Base-by-base conservation (phyloP, 2,888 invertebrate species). In the Panopea generosa region DNA sequence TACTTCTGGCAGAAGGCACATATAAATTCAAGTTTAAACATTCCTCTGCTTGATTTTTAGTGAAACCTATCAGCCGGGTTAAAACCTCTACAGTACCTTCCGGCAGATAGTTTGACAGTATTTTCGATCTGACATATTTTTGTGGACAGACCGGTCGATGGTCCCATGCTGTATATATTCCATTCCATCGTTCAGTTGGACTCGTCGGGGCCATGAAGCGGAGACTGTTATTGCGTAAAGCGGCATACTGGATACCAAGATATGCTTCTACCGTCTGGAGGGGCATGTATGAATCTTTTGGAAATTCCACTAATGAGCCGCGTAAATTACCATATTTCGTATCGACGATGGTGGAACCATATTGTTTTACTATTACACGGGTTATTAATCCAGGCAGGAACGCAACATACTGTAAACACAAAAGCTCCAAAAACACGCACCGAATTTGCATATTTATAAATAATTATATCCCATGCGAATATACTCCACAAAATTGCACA, bases 171-270 rank as follows among this genome's bases (percentile, higher is more conserved):
- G 89, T 84, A 93, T 96, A 96, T 50, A 97, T 96, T 45, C 97
- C 97, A 67, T 96, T 95, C 98, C 98, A 93, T 91, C 88, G 86
- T 33, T 97, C 95, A 63, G 97, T 96, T 27, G 97, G 97, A 74
- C 96, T 97, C 24, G 98, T 97, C 22, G 98, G 98, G 14, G 98
- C 98, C 97, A 98, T 98, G 93, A 99, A 99, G 73, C 99, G 95
- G 75, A 98, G 94, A 70, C 96, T 95, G 6, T 97, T 97, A 50
- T 96, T 94, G 38, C 98, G 98, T 24, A 98, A 96, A 56, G 97
- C 97, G 27, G 98, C 99, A 93, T 98, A 99, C 4, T 98, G 98
- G 73, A 99, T 96, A 0, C 97, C 97, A 22, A 96, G 95, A 93
- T 97, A 97, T 86, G 96, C 96, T 93, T 97, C 98, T 22, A 98